Percentiles rank a stretch among this genome's conserved stretches.
phyloP scores from a whole-genome alignment of 2,113 vertebrate species.

The Cyprinodon variegatus region DNA sequence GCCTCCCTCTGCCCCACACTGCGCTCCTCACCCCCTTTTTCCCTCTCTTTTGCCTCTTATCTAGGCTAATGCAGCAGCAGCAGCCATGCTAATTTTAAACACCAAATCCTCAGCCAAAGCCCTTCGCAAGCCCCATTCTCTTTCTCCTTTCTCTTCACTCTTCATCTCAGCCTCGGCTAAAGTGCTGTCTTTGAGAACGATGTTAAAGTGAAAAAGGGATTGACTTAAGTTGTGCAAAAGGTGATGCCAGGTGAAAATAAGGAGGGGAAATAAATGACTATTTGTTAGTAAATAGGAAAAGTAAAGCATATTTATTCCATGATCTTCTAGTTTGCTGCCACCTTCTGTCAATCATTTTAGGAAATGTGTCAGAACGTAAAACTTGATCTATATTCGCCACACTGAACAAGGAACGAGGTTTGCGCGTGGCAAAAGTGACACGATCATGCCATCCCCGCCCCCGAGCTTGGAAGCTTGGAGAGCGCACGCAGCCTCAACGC shows the following conservation, averaged over 20 bases:
- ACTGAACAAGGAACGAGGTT: too few relatives aligned
- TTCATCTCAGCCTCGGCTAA: slow-evolving; percentile 50
- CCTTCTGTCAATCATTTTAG: too few relatives aligned
- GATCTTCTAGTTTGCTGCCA: too few relatives aligned
- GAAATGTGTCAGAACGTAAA: too few relatives aligned
- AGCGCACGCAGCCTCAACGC: too few relatives aligned
- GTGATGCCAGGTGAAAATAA: slow-evolving; percentile 9
- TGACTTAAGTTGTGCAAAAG: background rate
- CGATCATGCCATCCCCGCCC: too few relatives aligned
- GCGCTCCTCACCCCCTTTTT: slow-evolving; percentile 12
- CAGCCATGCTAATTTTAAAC: slow-evolving; percentile 75
- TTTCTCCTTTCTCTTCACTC: slow-evolving; percentile 46
- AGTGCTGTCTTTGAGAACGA: slow-evolving; percentile 32
- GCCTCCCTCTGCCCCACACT: slow-evolving; percentile 27
- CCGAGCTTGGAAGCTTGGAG: too few relatives aligned
- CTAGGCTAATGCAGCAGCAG: slow-evolving; percentile 77
- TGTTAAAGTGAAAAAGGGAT: slow-evolving; percentile 7
- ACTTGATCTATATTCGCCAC: too few relatives aligned
- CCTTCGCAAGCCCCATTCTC: slow-evolving; percentile 40
- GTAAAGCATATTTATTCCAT: too few relatives aligned
- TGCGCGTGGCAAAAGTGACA: too few relatives aligned
- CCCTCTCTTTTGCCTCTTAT: slow-evolving; percentile 62
- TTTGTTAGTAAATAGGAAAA: too few relatives aligned
- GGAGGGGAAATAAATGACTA: background rate
- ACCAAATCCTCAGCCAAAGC: slow-evolving; percentile 71